Conservation (phyloP, 2,113 vertebrate genomes). For the Neomonachus schauinslandi region DNA sequence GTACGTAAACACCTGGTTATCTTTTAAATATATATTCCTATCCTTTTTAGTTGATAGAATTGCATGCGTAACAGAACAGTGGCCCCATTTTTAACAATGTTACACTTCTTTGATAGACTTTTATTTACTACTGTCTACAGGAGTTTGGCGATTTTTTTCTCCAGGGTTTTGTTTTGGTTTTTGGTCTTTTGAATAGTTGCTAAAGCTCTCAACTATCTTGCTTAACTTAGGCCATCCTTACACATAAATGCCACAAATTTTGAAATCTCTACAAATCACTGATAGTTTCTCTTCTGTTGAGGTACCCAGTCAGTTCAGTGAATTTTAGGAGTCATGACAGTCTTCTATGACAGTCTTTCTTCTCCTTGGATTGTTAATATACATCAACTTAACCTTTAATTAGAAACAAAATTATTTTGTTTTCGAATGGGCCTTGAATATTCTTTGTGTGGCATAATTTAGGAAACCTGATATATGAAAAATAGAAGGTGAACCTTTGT, state of each 20-base stretch:
- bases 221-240: background rate
- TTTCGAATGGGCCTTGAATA: conserved; percentile 10
- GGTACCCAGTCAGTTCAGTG: background rate
- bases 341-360: background rate
- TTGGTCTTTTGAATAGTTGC: background rate
- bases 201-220: background rate
- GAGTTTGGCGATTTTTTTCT: background rate
- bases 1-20: background rate
- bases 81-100: background rate
- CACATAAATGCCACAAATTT: conserved; percentile 28
- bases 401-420: conserved; percentile 44
- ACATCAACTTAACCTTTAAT: conserved; percentile 35
- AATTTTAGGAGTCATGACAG: conserved; percentile 5
- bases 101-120: background rate
- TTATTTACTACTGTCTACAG: background rate
- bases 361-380: conserved; percentile 4
- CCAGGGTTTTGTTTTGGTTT: background rate
- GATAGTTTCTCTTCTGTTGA: background rate
- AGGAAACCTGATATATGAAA: conserved; percentile 8
- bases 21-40: background rate
- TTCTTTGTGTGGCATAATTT: conserved; percentile 4
- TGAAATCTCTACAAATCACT: background rate
- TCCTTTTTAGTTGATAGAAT: background rate
- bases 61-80: background rate
- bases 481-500: conserved; percentile 21